phyloP scores from a whole-genome alignment of 2,113 vertebrate genomes.

The Sturnira hondurensis region DNA sequence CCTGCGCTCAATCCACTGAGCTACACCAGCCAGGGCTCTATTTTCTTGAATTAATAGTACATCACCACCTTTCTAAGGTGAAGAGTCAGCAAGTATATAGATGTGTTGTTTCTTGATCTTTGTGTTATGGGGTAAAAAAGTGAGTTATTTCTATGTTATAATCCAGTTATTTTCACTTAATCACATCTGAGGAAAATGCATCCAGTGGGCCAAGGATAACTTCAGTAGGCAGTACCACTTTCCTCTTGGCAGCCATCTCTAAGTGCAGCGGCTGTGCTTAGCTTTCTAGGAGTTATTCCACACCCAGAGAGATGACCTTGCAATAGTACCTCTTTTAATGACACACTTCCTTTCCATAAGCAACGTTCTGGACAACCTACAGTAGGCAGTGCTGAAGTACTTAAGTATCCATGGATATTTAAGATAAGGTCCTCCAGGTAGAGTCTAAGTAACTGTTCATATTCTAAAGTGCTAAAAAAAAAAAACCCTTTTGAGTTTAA shows the following conservation, averaged over 20 bases:
- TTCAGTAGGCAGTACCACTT: not conserved
- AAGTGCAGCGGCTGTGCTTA: not conserved
- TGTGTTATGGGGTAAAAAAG: not conserved
- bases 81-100: not conserved
- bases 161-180: not conserved
- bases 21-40: too few relatives aligned
- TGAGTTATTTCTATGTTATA: not conserved
- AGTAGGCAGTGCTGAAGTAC: slow-evolving; percentile 2
- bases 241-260: not conserved
- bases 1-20: too few relatives aligned
- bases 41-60: not conserved
- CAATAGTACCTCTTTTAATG: not conserved
- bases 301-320: not conserved
- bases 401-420: slow-evolving; percentile 20
- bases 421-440: not conserved
- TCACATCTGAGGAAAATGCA: not conserved
- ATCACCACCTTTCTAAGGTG: not conserved
- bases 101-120: not conserved
- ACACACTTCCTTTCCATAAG: slow-evolving; percentile 32
- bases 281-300: not conserved
- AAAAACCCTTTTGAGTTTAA: not conserved
- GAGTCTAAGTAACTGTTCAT: slow-evolving; percentile 8
- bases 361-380: slow-evolving; percentile 6
- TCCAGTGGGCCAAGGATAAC: not conserved
- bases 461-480: not conserved